These are phyloP conservation scores for Pangasius mekongensis DNA, from an alignment of 2,797 vertebrate genomes.

Conservation along the genomic window DNA sequence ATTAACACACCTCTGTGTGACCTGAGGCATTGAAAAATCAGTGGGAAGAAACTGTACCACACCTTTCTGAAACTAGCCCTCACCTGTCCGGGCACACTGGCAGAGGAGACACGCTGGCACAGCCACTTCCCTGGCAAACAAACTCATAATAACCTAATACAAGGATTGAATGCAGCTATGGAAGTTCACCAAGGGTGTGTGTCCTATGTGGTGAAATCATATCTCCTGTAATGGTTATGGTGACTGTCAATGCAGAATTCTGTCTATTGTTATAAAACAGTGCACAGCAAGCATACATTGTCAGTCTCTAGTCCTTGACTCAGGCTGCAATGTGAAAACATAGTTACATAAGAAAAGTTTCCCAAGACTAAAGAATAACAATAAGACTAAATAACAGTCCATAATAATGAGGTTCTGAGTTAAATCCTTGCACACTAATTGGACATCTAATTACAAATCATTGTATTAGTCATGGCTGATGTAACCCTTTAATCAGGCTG, in stretches of 20 bases:
- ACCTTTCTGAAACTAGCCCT: conserved; percentile 30
- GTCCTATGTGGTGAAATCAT: background rate
- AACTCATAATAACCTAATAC: conserved; percentile 1
- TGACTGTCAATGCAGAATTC: background rate
- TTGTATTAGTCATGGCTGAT: conserved; percentile 31
- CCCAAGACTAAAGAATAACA: conserved; percentile 11
- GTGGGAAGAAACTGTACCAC: background rate
- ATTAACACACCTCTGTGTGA: conserved; percentile 17
- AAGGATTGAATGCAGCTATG: conserved; percentile 3
- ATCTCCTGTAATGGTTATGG: background rate
- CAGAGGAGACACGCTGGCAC: background rate
- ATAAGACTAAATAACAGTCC: conserved; percentile 18
- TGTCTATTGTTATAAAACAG: background rate
- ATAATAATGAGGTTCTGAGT: conserved; percentile 13
- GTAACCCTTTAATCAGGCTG: conserved; percentile 22
- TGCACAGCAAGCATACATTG: background rate
- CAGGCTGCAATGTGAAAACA: conserved; percentile 17
- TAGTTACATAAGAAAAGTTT: conserved; percentile 13
- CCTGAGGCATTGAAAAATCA: background rate
- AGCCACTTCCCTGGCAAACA: background rate
- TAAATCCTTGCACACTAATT: conserved; percentile 23
- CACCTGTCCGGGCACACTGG: conserved; percentile 16
- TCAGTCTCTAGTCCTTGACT: conserved; percentile 2
- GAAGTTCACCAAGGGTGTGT: background rate
- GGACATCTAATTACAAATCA: conserved; percentile 25